Conservation (phyloP, 2,888 invertebrate species). For the Flexamia atlantica region DNA sequence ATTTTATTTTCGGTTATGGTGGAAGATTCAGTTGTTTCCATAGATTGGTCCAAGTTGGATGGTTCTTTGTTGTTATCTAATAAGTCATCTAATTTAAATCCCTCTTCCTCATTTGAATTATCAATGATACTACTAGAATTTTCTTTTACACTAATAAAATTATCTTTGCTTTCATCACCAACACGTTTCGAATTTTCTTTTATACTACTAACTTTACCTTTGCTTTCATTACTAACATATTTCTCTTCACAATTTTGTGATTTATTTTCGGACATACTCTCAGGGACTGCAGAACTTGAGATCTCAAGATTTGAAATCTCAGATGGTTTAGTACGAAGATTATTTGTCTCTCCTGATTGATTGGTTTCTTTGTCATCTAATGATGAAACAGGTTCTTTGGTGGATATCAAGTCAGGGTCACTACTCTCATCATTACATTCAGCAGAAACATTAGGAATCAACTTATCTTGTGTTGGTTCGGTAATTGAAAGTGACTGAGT, state of each 20-base stretch:
- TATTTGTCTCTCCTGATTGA: too few relatives aligned
- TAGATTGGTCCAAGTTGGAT: neutral
- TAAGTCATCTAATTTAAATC: slow-evolving; percentile 20
- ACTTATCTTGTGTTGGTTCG: neutral
- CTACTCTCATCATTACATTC: neutral
- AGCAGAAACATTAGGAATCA: neutral
- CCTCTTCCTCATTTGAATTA: neutral
- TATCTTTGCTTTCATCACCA: slow-evolving; percentile 1
- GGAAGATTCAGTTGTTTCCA: neutral
- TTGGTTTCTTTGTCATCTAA: too few relatives aligned
- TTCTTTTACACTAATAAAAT: too few relatives aligned
- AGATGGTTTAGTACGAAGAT: too few relatives aligned
- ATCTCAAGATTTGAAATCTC: too few relatives aligned
- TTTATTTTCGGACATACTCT: neutral
- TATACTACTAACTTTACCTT: neutral
- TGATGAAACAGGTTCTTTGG: neutral
- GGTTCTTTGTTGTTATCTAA: neutral
- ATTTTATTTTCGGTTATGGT: neutral
- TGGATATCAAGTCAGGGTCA: neutral
- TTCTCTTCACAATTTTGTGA: neutral
- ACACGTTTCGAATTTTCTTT: too few relatives aligned
- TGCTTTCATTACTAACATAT: slow-evolving; percentile 2
- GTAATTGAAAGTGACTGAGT: neutral
- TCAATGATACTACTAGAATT: neutral
- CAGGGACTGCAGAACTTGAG: too few relatives aligned